A percentile compares a stretch with the other conserved stretches of the same genome.
Evolutionary conservation across 1,140 invertebrate genomes (phyloP).

Genomic region (Dendroctonus valens): DNA sequence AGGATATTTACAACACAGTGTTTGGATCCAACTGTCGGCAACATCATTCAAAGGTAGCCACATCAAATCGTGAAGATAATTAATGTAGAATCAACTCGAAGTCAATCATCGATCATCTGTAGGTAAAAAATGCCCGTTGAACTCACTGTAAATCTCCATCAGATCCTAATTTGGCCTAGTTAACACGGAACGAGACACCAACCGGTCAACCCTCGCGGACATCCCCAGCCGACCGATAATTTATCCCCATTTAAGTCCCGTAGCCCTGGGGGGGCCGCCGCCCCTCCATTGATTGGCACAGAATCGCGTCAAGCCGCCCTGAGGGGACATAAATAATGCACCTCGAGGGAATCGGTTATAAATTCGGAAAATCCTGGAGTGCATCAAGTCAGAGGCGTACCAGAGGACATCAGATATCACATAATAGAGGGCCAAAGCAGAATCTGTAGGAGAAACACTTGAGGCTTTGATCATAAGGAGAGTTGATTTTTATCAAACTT

Average conservation of each 20-base stretch:
- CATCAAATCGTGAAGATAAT: no score
- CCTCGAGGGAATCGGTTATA: slow-evolving; percentile 43
- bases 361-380: slow-evolving; percentile 39
- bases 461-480: no score
- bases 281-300: slow-evolving; percentile 47
- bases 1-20: no score
- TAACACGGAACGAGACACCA: slow-evolving; percentile 23
- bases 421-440: no score
- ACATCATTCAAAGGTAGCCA: no score
- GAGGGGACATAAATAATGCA: slow-evolving; percentile 49
- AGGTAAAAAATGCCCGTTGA: no score
- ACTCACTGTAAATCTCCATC: not conserved
- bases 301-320: slow-evolving; percentile 48
- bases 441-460: no score
- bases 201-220: slow-evolving; percentile 17
- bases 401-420: not conserved
- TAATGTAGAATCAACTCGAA: no score
- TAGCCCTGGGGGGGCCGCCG: slow-evolving; percentile 36
- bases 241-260: slow-evolving; percentile 47
- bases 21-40: no score
- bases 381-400: slow-evolving; percentile 21
- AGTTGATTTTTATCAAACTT: no score
- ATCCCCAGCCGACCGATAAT: slow-evolving; percentile 43
- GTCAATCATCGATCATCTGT: no score
- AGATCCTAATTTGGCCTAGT: slow-evolving; percentile 25